Percentiles rank a stretch among this genome's conserved stretches.
Evolutionary conservation across 2,113 vertebrate species (phyloP).

Genomic region (Trinectes maculatus): DNA sequence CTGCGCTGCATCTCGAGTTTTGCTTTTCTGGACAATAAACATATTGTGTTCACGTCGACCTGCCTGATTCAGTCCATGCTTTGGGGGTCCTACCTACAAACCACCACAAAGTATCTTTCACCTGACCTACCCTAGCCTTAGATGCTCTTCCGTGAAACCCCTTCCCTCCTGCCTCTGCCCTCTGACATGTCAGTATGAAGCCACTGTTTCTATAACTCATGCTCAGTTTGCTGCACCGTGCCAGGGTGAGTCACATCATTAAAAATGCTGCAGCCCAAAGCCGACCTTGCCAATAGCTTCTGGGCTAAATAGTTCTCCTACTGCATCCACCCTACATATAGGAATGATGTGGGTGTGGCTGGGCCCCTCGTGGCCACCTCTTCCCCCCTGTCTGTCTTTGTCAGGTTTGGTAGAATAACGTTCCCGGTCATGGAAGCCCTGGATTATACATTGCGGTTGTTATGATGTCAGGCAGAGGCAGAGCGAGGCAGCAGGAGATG

Average conservation of each 20-base stretch:
- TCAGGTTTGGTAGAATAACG: slow-evolving; percentile 42
- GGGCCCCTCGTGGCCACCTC: background rate
- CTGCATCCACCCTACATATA: slow-evolving; percentile 31
- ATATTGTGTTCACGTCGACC: no score
- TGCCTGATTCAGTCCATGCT: no score
- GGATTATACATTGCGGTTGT: slow-evolving; percentile 61
- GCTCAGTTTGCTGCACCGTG: slow-evolving; percentile 54
- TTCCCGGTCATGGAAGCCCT: slow-evolving; percentile 46
- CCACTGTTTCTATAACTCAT: slow-evolving; percentile 25
- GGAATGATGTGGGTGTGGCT: slow-evolving; percentile 19
- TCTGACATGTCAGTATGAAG: slow-evolving; percentile 44
- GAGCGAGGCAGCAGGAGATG: slow-evolving; percentile 23
- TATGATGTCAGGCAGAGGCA: slow-evolving; percentile 68
- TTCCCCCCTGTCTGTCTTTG: slow-evolving; percentile 1
- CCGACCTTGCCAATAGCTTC: slow-evolving; percentile 58
- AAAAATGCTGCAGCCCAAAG: slow-evolving; percentile 59
- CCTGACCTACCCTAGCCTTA: slow-evolving; percentile 6
- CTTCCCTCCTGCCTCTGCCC: slow-evolving; percentile 23
- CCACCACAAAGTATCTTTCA: background rate
- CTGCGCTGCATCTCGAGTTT: no score
- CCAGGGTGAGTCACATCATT: slow-evolving; percentile 71
- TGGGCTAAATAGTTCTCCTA: slow-evolving; percentile 28
- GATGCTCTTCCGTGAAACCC: background rate
- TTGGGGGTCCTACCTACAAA: no score
- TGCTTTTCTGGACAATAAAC: no score